Percentiles rank a stretch among this genome's conserved stretches.
phyloP scores from a whole-genome alignment of 1,140 invertebrate species.

The Orussus abietinus region DNA sequence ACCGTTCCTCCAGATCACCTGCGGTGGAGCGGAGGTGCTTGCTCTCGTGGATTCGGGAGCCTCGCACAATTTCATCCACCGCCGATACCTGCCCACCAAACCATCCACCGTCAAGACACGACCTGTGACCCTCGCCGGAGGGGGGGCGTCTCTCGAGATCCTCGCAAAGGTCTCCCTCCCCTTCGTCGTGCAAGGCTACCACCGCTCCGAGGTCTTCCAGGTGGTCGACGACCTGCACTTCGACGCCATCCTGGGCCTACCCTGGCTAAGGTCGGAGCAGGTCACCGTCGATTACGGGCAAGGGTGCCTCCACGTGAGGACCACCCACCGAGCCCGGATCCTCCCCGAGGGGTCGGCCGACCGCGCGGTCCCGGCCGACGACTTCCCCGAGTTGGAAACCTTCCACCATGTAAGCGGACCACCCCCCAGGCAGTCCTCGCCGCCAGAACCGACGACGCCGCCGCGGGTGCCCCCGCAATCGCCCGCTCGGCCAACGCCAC shows the following conservation, averaged over 20 bases:
- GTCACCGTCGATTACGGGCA: slow-evolving; percentile 5
- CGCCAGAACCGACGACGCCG: too few species aligned
- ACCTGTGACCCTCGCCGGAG: too few species aligned
- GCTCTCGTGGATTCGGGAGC: slow-evolving; percentile 17
- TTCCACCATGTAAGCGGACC: slow-evolving; percentile 1
- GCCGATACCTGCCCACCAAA: background rate
- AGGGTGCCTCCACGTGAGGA: slow-evolving; percentile 8
- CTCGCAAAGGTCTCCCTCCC: too few species aligned
- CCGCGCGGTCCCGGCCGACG: background rate
- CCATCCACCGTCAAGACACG: background rate
- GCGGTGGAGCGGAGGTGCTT: background rate
- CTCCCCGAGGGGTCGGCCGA: background rate
- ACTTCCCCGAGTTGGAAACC: too few species aligned
- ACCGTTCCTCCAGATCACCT: slow-evolving; percentile 6
- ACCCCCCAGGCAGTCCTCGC: too few species aligned
- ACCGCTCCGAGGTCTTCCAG: background rate
- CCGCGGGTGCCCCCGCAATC: too few species aligned
- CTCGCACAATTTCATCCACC: slow-evolving; percentile 13
- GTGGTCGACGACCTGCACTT: slow-evolving; percentile 4
- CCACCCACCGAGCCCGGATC: background rate
- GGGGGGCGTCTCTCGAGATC: background rate
- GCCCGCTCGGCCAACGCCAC: too few species aligned
- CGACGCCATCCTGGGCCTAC: slow-evolving; percentile 7
- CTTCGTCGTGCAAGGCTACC: too few species aligned
- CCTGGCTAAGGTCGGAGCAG: slow-evolving; percentile 10